phyloP scores from a whole-genome alignment of 2,797 vertebrate genomes.

The Myripristis jacobus region DNA sequence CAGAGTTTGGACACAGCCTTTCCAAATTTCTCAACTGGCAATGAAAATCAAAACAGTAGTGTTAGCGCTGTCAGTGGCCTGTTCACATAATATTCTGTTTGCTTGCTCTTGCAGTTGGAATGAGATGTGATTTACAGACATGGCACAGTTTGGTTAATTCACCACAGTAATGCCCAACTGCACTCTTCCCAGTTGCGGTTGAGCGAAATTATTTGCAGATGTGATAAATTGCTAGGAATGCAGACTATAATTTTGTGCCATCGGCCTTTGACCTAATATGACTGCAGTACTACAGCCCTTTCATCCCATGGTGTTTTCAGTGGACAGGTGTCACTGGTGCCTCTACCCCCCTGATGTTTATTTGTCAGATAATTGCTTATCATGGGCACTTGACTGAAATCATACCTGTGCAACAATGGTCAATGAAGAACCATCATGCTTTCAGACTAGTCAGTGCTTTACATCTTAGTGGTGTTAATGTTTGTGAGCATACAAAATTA shows the following conservation, averaged over 20 bases:
- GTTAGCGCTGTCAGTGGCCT: slow-evolving; percentile 7
- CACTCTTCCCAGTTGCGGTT: slow-evolving; percentile 11
- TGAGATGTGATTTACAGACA: slow-evolving; percentile 12
- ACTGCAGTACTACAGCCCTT: slow-evolving; percentile 30
- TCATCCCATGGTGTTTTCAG: slow-evolving; percentile 32
- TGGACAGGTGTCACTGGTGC: slow-evolving; percentile 43
- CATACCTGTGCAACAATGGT: slow-evolving; percentile 54
- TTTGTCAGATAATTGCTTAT: slow-evolving; percentile 57
- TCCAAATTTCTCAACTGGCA: slow-evolving; percentile 60
- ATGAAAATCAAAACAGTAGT: background rate
- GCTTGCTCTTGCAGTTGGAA: slow-evolving; percentile 19
- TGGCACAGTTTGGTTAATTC: slow-evolving; percentile 35
- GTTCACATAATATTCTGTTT: slow-evolving; percentile 18
- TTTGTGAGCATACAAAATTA: slow-evolving; percentile 72
- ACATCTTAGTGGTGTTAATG: slow-evolving; percentile 74
- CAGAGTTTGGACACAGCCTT: slow-evolving; percentile 71
- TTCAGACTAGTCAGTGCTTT: slow-evolving; percentile 80
- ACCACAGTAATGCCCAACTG: slow-evolving; percentile 22
- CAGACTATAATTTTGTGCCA: slow-evolving; percentile 33
- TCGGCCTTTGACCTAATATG: slow-evolving; percentile 30
- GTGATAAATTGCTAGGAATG: slow-evolving; percentile 33
- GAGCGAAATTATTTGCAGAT: slow-evolving; percentile 42
- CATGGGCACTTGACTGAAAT: slow-evolving; percentile 53
- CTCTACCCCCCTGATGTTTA: slow-evolving; percentile 48
- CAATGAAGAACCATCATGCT: slow-evolving; percentile 82